Base-by-base conservation (phyloP, 2,113 vertebrate species). In the Coregonus clupeaformis region DNA sequence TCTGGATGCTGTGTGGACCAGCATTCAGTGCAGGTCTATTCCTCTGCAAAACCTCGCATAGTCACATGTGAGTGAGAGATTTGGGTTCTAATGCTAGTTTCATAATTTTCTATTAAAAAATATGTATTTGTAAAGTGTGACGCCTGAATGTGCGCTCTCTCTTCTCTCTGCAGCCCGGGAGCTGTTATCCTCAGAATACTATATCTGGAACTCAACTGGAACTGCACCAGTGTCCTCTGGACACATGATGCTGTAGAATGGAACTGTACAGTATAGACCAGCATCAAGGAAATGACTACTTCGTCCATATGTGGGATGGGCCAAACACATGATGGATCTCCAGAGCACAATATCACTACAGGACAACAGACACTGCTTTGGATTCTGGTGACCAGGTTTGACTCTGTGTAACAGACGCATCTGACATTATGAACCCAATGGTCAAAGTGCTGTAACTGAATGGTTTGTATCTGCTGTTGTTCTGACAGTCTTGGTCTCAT, bases 171-270 rank as follows among this genome's bases (percentile, higher is more conserved):
- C 77, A 99, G 97, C 94, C 7, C 92, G 93, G 82, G 96, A 97
- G 81, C 89, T 97, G 78, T 88, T 95, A 75, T 96, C 97, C 81
- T 96, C 96, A 3, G 91, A 96, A 77, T 98, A 97, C 85, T 96
- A 92, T 89, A 95, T 98, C 85, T 99, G 98, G 97, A 99, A 98
- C 90, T 97, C 96, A 78, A 95, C 95, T 85, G 95, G 95, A 4
- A 82, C 91, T 29, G 95, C 96, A 71, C 96, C 97, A 2, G 80
- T 94, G n/a, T 91, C 88, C 16, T 90, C 89, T 73, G 92, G 90
- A 12, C 36, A 86, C 70, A 81, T 89, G 81, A 90, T 86, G 71
- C 77, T 92, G 68, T 93, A 89, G 75, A 20, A 14, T 22, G 25
- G 62, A 7, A 60, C 57, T 60, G 1, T 60, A 60, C n/a, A 60